Base-by-base conservation (phyloP, 1,140 invertebrate genomes). In the Arctopsyche grandis region DNA sequence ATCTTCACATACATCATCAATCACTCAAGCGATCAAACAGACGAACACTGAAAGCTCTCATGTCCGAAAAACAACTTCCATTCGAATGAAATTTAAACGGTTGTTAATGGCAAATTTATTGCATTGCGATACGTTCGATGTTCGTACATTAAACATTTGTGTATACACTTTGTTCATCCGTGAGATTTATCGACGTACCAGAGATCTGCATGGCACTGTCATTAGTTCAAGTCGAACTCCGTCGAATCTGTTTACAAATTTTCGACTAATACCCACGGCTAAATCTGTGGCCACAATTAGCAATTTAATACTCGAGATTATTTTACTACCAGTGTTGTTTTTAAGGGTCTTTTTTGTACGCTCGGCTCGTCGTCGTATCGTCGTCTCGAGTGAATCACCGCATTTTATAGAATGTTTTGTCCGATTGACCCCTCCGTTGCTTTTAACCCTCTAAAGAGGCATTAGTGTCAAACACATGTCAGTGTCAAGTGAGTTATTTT, bases 381-480 rank as follows among this genome's bases (percentile, higher is more conserved):
- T 38, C 29, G 7, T 38, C 29, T 21, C 26, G 12, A 38, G 10
- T 69, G 66, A 69, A 38, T 43, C 66, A 69, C 29, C n/a, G 66
- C 14, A 12, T 29, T 38, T 44, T 71, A 44, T n/a, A 12, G 66
- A 16, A 7, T 69, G 26, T 9, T 26, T 66, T 22, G 38, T n/a
- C 44, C 46, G 69, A 44, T 74, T 56, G 48, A 74, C 71, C 46
- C 46, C n/a, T n/a, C 48, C 7, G 63, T 26, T 1, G 63, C 63
- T 66, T 66, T 60, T 66, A 66, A 66, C 63, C 63, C 63, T 66
- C 63, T 22, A 66, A 66, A 26, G 14, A 19, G 79, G 79, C 38
- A 80, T 76, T 80, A 80, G 63, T 76, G 79, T 80, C 79, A 76
- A 75, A 70, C 60, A 70, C 66, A 70, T 80, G 56, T 80, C 79